Evolutionary conservation across 2,888 invertebrate genomes (phyloP).

Genomic region (Tipula unca): DNA sequence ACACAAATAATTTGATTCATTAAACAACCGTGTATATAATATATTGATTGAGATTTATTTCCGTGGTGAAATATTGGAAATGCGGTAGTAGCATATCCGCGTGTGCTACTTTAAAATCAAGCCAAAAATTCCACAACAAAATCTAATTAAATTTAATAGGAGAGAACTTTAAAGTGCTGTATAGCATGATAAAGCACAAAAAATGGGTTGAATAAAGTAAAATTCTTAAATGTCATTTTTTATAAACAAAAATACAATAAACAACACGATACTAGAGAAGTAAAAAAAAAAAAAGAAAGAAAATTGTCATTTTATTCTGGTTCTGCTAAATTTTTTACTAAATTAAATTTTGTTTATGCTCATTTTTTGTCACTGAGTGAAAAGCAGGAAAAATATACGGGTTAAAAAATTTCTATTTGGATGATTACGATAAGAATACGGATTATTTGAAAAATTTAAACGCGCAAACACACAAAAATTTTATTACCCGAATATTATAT

Average conservation of each 20-base stretch:
- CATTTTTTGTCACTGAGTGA: background rate
- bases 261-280: background rate
- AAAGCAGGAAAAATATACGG: background rate
- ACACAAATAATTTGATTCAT: background rate
- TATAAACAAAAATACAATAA: background rate
- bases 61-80: background rate
- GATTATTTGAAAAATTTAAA: background rate
- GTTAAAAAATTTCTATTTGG: background rate
- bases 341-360: conserved; percentile 4
- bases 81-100: background rate
- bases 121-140: background rate
- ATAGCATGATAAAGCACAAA: background rate
- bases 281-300: background rate
- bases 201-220: background rate
- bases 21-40: background rate
- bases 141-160: background rate
- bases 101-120: background rate
- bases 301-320: background rate
- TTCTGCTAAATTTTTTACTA: background rate
- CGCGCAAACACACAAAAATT: background rate
- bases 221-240: background rate
- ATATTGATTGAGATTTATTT: background rate
- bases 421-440: background rate
- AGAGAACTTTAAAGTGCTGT: background rate
- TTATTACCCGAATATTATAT: background rate